Evolutionary conservation across 2,113 vertebrate genomes (phyloP).

Genomic region (Tetrax tetrax): DNA sequence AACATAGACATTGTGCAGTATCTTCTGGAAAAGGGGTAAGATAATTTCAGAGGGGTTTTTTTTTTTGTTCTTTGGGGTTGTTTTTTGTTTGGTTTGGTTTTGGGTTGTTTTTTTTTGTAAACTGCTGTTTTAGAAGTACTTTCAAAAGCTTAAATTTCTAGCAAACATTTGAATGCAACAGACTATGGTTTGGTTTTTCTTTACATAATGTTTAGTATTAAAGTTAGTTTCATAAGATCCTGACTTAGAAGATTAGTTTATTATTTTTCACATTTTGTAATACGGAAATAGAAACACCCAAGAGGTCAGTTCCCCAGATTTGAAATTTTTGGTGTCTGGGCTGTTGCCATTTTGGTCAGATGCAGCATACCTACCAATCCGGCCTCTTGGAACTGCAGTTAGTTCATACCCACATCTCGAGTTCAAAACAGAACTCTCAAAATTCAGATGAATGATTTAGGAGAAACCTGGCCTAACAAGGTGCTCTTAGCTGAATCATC

Average conservation of each 20-base stretch:
- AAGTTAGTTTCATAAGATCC: background rate
- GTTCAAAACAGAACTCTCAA: background rate
- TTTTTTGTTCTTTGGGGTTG: too few species aligned
- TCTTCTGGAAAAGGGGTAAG: constrained; percentile 87
- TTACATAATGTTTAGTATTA: background rate
- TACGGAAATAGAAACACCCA: background rate
- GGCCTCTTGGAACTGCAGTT: background rate
- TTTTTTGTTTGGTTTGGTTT: background rate
- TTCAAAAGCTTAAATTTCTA: background rate
- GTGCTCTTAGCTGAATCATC: background rate
- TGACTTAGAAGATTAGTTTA: background rate
- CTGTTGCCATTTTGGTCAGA: background rate
- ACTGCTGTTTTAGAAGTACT: background rate
- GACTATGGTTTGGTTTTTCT: background rate
- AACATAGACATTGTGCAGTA: constrained; percentile 82
- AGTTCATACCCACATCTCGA: background rate
- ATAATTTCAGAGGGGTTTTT: background rate
- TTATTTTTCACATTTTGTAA: background rate
- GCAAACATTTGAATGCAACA: background rate
- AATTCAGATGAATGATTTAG: background rate
- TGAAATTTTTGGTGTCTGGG: background rate
- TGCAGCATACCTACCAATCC: background rate
- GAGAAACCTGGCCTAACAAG: background rate
- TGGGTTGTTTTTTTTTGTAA: background rate
- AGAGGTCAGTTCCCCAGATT: background rate